These are phyloP conservation scores for Azorinus chamasolen DNA, from an alignment of 2,888 invertebrate species.

Conservation along the genomic window DNA sequence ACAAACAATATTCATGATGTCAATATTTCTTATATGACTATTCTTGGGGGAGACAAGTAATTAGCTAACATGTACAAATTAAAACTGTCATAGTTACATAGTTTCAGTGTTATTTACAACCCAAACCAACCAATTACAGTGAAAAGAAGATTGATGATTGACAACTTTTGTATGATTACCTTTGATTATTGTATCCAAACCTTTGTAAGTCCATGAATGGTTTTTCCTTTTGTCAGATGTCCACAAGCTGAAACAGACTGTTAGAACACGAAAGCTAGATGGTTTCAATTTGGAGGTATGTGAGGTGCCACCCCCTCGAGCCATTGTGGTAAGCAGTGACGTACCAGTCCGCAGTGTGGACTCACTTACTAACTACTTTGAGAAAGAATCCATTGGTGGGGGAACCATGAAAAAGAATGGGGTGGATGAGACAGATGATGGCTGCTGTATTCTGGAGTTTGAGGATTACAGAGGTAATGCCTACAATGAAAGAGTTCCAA, in stretches of 20 bases:
- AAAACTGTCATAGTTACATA: too few species aligned
- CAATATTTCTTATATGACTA: too few species aligned
- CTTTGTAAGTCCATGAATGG: too few species aligned
- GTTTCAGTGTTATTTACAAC: too few species aligned
- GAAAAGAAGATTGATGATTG: too few species aligned
- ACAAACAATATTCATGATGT: too few species aligned
- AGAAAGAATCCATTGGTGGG: conserved; percentile 49
- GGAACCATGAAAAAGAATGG: conserved; percentile 52
- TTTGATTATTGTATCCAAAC: too few species aligned
- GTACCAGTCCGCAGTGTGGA: conserved; percentile 43
- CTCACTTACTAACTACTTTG: conserved; percentile 52
- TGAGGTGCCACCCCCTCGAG: conserved; percentile 42
- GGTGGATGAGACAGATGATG: conserved; percentile 54
- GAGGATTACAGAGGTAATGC: conserved; percentile 41
- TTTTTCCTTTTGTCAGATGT: conserved; percentile 17
- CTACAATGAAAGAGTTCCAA: too few species aligned
- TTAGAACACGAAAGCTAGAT: conserved; percentile 43
- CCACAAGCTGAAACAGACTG: conserved; percentile 39
- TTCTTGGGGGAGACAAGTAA: too few species aligned
- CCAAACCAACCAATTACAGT: too few species aligned
- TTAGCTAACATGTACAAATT: too few species aligned
- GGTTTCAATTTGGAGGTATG: conserved; percentile 37
- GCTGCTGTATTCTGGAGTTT: conserved; percentile 55
- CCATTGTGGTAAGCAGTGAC: conserved; percentile 54
- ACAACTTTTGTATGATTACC: too few species aligned